Base-by-base conservation (phyloP, 2,797 vertebrate species). In the Crypturellus tataupa region DNA sequence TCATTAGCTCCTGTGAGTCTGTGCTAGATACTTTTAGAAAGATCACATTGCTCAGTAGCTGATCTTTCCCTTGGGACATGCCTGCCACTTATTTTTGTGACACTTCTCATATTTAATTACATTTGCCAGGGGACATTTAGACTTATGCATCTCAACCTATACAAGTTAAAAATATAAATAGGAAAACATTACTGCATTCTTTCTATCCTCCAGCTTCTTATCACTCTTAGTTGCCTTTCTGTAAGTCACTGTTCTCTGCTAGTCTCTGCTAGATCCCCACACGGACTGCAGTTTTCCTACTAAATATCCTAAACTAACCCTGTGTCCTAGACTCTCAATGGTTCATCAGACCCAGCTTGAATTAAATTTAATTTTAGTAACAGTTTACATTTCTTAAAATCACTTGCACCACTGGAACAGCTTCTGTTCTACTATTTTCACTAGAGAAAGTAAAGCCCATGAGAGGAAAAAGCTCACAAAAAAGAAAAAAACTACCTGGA, bases 51-150 rank as follows among this genome's bases (percentile, higher is more conserved):
- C 55, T 85, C 62, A 80, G 14, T 63, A 71, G 35, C 25, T 4
- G 1, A 24, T 69, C 59, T 65, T 92, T 71, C 46, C 65, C 64
- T 72, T 20, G 35, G 35, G 53, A 78, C 11, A 42, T 72, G 85
- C 72, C 65, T 81, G 62, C 44, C 46, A 49, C 63, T 80, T 75
- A n/a, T 25, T 85, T 92, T 69, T 37, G 29, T 80, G 40, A 46
- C 29, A 79, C 65, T 85, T 85, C 56, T 94, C 20, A 19, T 72
- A 53, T 64, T 92, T 65, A 71, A 87, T 81, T 76, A 89, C 79
- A 85, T 63, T 85, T 56, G 37, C 25, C 65, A 65, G 44, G 80
- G 80, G 19, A 80, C 46, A 55, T 64, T 64, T 69, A 80, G 40
- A 72, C 79, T 65, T 42, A 1, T 76, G 42, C 17, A 35, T 69